phyloP scores from a whole-genome alignment of 2,888 invertebrate species.

The Pasiphila rectangulata region DNA sequence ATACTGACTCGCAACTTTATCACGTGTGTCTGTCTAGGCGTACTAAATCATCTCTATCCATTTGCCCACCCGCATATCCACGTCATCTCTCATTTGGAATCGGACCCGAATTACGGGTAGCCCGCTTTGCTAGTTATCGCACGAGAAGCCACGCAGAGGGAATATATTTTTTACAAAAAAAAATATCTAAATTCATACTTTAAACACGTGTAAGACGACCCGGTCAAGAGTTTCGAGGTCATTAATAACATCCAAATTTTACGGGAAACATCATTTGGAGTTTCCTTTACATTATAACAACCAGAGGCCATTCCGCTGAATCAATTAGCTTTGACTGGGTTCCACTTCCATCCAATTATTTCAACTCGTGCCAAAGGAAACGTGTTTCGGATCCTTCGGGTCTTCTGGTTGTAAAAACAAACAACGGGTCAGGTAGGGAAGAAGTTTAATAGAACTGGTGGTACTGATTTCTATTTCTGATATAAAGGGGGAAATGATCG shows the following conservation, averaged over 20 bases:
- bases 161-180: conserved; percentile 31
- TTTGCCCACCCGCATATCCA: conserved; percentile 28
- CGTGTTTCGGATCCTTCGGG: conserved; percentile 1
- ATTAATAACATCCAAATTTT: conserved; percentile 19
- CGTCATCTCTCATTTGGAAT: conserved; percentile 33
- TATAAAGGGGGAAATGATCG: too few species aligned
- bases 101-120: conserved; percentile 31
- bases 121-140: conserved; percentile 31
- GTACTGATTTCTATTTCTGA: too few species aligned
- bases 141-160: conserved; percentile 26
- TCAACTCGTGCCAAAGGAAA: conserved; percentile 1
- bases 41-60: conserved; percentile 23
- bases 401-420: conserved; percentile 1
- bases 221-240: conserved; percentile 24
- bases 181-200: conserved; percentile 32
- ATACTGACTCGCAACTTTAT: conserved; percentile 1
- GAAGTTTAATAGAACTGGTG: too few species aligned
- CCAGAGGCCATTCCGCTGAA: conserved; percentile 6
- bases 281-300: conserved; percentile 8
- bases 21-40: neutral
- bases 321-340: conserved; percentile 11
- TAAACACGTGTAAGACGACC: conserved; percentile 20
- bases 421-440: too few species aligned
- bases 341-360: conserved; percentile 7
- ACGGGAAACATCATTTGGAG: conserved; percentile 10